Evolutionary conservation across 2,888 invertebrate species (phyloP), one percentile per base, ranked within the genome.

Genomic region (Dryobotodes eremita): DNA sequence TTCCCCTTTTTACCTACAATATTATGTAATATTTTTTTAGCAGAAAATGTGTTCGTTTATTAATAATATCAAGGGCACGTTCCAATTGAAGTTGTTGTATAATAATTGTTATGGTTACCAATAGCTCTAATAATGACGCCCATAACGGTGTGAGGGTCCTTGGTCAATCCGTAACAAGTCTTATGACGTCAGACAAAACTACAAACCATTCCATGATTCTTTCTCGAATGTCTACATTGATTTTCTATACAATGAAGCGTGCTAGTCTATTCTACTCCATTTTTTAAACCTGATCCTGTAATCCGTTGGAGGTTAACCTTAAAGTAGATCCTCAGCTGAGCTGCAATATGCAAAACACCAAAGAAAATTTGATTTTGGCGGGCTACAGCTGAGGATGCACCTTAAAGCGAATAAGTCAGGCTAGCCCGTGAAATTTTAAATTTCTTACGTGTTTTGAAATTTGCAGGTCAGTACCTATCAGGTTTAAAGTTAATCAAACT

Each of bases 251-350:
- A 46, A 55, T 4, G n/a, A 15, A 50, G 3, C 17, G 13, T 69
- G 62, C 17, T 26, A 65, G 42, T 66, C 61, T n/a, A 26, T 26
- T 59, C 15, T 70, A 50, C 53, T 69, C 64, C 72, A 85, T 85
- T 76, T n/a, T 76, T 85, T 59, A 75, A 57, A 61, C 15, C 23
- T 72, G 13, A 69, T 68, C 17, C 53, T 72, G 26, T 57, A 75
- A 68, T 76, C 57, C 20, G 17, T 68, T 75, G n/a, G 57, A 71
- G 50, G 61, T 66, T 66, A 66, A 31, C 50, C 72, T 62, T 73
- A 13, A 72, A 48, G 62, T 55, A 77, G 65, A 79, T 66, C 31
- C 31, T 36, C 31, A 36, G 31, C 31, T 36, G 31, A n/a, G n/a
- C n/a, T n/a, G n/a, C n/a, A n/a, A n/a, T n/a, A n/a, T n/a, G n/a